Base-by-base conservation (phyloP, 1,140 invertebrate genomes). In the Drosophila arawakana region DNA sequence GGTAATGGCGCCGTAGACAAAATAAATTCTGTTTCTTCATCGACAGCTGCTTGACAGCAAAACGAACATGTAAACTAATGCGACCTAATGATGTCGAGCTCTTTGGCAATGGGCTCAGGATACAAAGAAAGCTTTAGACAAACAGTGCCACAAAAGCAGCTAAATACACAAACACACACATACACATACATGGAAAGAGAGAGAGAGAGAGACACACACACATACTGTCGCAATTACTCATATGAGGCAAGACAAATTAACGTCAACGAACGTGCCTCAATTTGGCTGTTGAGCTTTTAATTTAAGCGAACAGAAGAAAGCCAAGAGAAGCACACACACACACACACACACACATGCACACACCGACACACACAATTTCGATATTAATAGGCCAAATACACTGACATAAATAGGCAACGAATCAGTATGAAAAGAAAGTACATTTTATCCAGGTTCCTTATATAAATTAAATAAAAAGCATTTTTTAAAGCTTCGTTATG, bases 41-140 rank as follows among this genome's bases (percentile, higher is more conserved):
- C 60, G 73, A 54, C 67, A 68, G 50, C 63, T 61, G 37, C 59
- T 58, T 78, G 74, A 69, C 76, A 76, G 78, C 60, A 55, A 52
- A 52, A 50, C 50, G 41, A 73, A 65, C 71, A 79, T 82, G 80
- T 72, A 76, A 76, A 82, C 80, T 79, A 80, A 76, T 83, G 73
- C 72, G 63, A 67, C 62, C 67, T 76, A 66, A 66, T 70, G 66
- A 78, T 74, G 72, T 63, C 66, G 66, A 61, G 59, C 41, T 50
- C 43, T 57, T 61, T 61, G 65, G 13, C 71, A 55, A 44, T 58
- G 54, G n/a, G 47, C 49, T 15, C 15, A 57, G 60, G 8, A 15
- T 15, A 52, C 52, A 59, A 67, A 41, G 50, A 70, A 49, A 57
- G 68, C 54, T 66, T 61, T 21, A 59, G 39, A 66, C 43, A 65